These are phyloP conservation scores for Ophthalmolycus amberensis DNA, from an alignment of 2,113 vertebrate species.

Conservation along the genomic window DNA sequence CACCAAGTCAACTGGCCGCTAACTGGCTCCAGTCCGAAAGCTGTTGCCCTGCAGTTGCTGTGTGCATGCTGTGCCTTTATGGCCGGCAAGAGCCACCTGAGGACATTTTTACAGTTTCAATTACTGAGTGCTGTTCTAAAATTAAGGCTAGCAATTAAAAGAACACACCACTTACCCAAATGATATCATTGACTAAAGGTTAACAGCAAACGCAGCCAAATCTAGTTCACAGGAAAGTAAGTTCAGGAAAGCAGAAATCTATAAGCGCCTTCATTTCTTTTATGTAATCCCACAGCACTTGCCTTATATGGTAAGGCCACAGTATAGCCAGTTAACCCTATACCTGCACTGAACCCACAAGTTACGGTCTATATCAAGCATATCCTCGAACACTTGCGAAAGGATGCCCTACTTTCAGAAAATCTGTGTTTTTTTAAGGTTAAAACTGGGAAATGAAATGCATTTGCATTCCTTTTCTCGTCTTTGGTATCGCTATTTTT, in stretches of 20 bases:
- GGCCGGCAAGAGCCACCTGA: slow-evolving; percentile 45
- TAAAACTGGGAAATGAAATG: not conserved
- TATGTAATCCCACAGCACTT: slow-evolving; percentile 56
- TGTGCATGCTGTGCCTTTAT: slow-evolving; percentile 45
- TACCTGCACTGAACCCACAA: slow-evolving; percentile 59
- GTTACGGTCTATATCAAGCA: slow-evolving; percentile 67
- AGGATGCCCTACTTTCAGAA: slow-evolving; percentile 53
- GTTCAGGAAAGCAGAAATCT: slow-evolving; percentile 47
- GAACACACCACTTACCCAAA: slow-evolving; percentile 69
- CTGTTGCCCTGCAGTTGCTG: slow-evolving; percentile 25
- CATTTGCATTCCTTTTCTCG: not conserved
- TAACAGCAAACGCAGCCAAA: slow-evolving; percentile 58
- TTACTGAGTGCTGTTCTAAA: slow-evolving; percentile 75
- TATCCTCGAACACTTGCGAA: slow-evolving; percentile 50
- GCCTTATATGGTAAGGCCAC: slow-evolving; percentile 48
- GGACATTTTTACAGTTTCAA: slow-evolving; percentile 69
- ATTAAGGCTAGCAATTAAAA: slow-evolving; percentile 75
- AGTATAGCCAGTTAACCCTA: slow-evolving; percentile 63
- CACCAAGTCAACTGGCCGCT: slow-evolving; percentile 2
- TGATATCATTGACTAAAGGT: slow-evolving; percentile 76
- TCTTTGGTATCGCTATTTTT: not conserved
- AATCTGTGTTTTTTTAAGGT: not conserved
- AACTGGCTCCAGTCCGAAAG: slow-evolving; percentile 20
- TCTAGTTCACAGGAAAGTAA: slow-evolving; percentile 57
- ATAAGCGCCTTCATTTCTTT: slow-evolving; percentile 9